Evolutionary conservation across 1,140 invertebrate species (phyloP).

Genomic region (Agrypnia vestita): DNA sequence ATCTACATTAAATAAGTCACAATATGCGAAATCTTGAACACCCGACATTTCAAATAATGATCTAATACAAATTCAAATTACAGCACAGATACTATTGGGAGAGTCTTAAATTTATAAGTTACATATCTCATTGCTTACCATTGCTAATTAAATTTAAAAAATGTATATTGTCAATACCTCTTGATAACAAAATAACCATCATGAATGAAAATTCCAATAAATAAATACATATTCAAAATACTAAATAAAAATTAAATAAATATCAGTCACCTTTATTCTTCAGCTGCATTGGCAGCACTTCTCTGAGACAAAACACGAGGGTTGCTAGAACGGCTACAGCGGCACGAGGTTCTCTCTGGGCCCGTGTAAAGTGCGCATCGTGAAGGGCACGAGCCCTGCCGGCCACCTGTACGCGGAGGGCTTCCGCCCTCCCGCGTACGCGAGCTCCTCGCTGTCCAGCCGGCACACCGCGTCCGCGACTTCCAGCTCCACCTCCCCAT

Average conservation of each 20-base stretch:
- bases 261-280: constrained; percentile 23
- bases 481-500: constrained; percentile 67
- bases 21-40: no score
- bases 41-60: no score
- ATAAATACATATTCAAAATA: not conserved
- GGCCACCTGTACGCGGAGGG: constrained; percentile 67
- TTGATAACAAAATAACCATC: no score
- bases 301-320: constrained; percentile 13
- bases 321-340: constrained; percentile 32
- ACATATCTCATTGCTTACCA: no score
- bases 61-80: no score
- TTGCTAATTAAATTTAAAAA: no score
- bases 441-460: constrained; percentile 1
- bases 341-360: constrained; percentile 65
- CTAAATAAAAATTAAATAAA: constrained; percentile 10
- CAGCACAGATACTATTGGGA: no score
- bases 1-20: no score
- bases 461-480: constrained; percentile 48
- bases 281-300: constrained; percentile 30
- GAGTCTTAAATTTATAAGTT: no score
- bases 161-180: no score
- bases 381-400: constrained; percentile 67
- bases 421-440: constrained; percentile 66
- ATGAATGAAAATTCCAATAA: no score
- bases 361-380: constrained; percentile 67